Base-by-base conservation (phyloP, 2,888 invertebrate genomes). In the Drosophila subsilvestris region DNA sequence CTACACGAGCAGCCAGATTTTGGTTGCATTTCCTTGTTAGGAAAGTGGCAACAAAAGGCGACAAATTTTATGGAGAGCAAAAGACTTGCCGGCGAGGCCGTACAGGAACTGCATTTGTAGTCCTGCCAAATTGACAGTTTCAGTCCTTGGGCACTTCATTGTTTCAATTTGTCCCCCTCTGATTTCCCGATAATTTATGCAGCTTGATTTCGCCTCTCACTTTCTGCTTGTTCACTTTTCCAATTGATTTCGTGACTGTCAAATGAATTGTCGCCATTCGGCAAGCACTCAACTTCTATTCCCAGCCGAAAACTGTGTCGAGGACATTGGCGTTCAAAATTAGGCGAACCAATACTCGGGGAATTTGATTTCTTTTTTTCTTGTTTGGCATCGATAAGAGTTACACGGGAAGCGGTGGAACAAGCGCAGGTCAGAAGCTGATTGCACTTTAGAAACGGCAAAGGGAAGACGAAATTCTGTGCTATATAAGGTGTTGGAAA, bases 141-240 rank as follows among this genome's bases (percentile, higher is more conserved):
- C 42, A 55, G 55, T 22, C 43, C 67, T 62, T 32, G 27, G 0
- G 0, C 63, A 69, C 74, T 71, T 81, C 66, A 82, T 83, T 88
- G 80, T 83, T 83, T 76, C 83, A 88, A 88, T 84, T 84, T 78
- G 55, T 59, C 47, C 61, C 49, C 48, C 22, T 60, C 57, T 69
- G 68, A 86, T 83, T 78, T 76, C 51, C 71, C 63, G 76, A 83
- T 84, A 78, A 86, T 83, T 88, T 88, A 83, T 88, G 84, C 88
- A 88, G 68, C 78, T 76, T 78, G 80, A 79, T 73, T 79, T 72
- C 71, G 61, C 66, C 50, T 62, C 60, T 51, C 57, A 71, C 53
- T 58, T 55, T 56, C 48, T 37, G 61, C 58, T 55, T 53, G 70
- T 80, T 80, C 75, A 77, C 72, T 83, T 75, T 75, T 69, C 55